Percentiles rank a stretch among this genome's conserved stretches.
Evolutionary conservation across 2,113 vertebrate genomes (phyloP).

Genomic region (Daboia siamensis): DNA sequence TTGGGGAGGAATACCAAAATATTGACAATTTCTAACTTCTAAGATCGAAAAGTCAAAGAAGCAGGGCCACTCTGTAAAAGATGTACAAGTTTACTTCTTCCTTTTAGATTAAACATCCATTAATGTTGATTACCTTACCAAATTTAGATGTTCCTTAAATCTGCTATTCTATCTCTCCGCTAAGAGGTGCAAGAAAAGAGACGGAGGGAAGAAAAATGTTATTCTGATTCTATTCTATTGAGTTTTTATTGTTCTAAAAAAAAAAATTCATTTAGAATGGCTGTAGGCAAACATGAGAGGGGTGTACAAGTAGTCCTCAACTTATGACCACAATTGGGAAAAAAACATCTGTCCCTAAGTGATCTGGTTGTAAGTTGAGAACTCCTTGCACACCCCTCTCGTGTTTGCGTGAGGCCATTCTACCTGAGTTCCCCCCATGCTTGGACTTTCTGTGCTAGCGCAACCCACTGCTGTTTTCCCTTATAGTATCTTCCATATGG

Average conservation of each 20-base stretch:
- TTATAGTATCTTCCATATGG: conserved; percentile 16
- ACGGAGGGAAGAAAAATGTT: too few species aligned
- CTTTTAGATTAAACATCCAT: not conserved
- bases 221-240: too few species aligned
- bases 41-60: too few species aligned
- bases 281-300: not conserved
- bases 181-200: not conserved
- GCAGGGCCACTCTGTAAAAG: not conserved
- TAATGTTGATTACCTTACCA: too few species aligned
- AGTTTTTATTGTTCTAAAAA: too few species aligned
- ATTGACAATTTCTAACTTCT: not conserved
- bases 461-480: not conserved
- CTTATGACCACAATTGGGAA: not conserved
- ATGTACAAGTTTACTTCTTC: not conserved
- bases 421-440: not conserved
- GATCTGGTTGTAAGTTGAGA: not conserved
- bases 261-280: not conserved
- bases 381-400: not conserved
- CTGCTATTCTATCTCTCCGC: not conserved
- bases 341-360: not conserved
- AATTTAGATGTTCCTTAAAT: too few species aligned
- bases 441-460: not conserved
- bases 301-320: not conserved
- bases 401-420: not conserved
- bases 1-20: too few species aligned